These are phyloP conservation scores for Macquaria australasica DNA, from an alignment of 2,113 vertebrate genomes.

Conservation along the genomic window DNA sequence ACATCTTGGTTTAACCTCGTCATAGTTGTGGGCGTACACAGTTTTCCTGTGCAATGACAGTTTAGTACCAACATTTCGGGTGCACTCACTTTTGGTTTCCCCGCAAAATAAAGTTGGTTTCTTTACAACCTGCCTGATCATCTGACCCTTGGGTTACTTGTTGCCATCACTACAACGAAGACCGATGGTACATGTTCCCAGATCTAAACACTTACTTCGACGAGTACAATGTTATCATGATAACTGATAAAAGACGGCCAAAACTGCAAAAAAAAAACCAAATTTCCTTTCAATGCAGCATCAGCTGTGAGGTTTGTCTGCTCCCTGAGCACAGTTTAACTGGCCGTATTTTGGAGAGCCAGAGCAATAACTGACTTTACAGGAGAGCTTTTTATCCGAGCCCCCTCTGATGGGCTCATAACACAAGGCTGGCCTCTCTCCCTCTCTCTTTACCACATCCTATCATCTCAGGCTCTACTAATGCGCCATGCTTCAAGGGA, in stretches of 20 bases:
- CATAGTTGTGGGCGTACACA: no score
- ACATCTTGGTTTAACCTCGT: neutral
- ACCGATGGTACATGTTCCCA: neutral
- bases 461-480: conserved; percentile 72
- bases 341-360: conserved; percentile 48
- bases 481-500: conserved; percentile 74
- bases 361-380: conserved; percentile 64
- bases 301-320: conserved; percentile 35
- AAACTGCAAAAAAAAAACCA: neutral
- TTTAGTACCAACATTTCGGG: neutral
- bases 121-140: neutral
- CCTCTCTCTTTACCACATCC: conserved; percentile 59
- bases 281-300: conserved; percentile 25
- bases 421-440: conserved; percentile 48
- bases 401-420: conserved; percentile 57
- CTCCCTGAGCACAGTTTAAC: conserved; percentile 51
- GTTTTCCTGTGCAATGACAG: neutral
- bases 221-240: neutral
- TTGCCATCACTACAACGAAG: neutral
- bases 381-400: conserved; percentile 59
- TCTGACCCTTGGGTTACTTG: neutral
- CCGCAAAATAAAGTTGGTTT: neutral
- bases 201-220: neutral
- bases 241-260: neutral
- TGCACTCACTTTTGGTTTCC: no score